Evolutionary conservation across 53 echinoderm and acorn worm species (phyloP), one percentile per base, ranked within the genome.

Genomic region (Henricia sp.): DNA sequence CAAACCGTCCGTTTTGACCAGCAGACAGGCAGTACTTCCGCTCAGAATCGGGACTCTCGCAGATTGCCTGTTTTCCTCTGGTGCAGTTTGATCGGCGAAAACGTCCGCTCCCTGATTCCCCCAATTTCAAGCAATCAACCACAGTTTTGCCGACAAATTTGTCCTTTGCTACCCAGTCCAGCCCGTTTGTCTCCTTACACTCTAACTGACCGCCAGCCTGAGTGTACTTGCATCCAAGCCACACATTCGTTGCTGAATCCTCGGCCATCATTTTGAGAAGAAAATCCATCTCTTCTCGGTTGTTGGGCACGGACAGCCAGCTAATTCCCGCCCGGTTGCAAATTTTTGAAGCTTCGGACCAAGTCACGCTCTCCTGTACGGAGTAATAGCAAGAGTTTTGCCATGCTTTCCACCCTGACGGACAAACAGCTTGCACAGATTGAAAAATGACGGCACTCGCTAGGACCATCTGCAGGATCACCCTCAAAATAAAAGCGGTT

Each of bases 321-420:
- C 38, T 37, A 13, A 44, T 13, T 23, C 68, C 68, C 3, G 3
- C 17, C 20, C 68, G 68, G 2, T 67, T 10, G 20, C 68, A 67
- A 67, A 37, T 20, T 41, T 37, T 39, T 17, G 39, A 39, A 38
- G 68, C 68, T 28, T 62, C 29, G 28, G 4, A 6, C 62, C 62
- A 62, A 29, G 27, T 62, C 62, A 62, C 32, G 5, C 24, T 20
- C n/a, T 37, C 40, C 3, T n/a, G 41, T 11, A 40, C 21, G 8
- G 24, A 40, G 13, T 42, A 25, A 44, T 69, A 69, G 43, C 69
- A 69, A 1, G 69, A 40, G 28, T 69, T 44, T 25, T 44, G 46
- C 69, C 69, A 69, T 5, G 42, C 28, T 27, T 42, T 11, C 69
- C 69, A 69, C 21, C 70, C 70, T 24, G 24, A n/a, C 3, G 70